Conservation (phyloP, 2,888 invertebrate species). For the Ommatoiulus sabulosus region DNA sequence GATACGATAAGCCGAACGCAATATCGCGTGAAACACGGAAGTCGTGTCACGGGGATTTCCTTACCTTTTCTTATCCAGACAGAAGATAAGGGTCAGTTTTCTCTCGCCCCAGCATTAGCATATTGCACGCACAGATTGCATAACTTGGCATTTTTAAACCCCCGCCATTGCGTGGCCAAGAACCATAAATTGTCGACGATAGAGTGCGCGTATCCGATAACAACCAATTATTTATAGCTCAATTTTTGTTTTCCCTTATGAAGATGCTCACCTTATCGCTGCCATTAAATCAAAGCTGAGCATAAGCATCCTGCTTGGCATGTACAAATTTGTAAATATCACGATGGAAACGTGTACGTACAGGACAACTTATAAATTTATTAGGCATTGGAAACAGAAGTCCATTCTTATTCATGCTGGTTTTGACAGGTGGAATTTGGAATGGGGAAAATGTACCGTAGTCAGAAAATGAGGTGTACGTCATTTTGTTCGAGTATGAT, state of each 20-base stretch:
- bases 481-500: background rate
- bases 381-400: background rate
- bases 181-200: background rate
- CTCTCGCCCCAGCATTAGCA: background rate
- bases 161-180: background rate
- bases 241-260: background rate
- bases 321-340: background rate
- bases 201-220: background rate
- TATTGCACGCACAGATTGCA: background rate
- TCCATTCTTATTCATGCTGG: background rate
- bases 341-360: background rate
- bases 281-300: background rate
- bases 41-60: too few relatives aligned
- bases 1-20: too few relatives aligned
- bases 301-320: background rate
- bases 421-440: background rate
- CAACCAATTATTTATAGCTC: conserved; percentile 31
- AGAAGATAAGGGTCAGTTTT: too few relatives aligned
- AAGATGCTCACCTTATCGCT: conserved; percentile 10
- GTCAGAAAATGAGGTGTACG: background rate
- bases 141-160: background rate
- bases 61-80: too few relatives aligned
- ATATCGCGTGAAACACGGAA: too few relatives aligned
- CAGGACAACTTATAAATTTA: background rate
- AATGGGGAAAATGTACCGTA: background rate